Conservation (phyloP, 2,888 invertebrate genomes). For the Pseudococcus viburni region DNA sequence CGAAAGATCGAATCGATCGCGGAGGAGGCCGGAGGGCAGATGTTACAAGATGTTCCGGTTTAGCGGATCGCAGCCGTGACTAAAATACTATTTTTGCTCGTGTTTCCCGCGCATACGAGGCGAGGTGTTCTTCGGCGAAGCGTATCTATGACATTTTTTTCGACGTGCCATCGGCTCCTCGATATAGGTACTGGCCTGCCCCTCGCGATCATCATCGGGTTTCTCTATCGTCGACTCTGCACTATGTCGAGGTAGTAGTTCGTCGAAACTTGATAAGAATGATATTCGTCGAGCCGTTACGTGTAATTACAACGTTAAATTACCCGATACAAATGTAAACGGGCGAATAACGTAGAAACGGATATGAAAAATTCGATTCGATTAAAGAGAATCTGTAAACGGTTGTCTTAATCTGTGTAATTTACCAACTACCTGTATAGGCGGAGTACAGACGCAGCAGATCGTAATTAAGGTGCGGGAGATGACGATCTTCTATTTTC, state of each 20-base stretch:
- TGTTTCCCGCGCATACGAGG: background rate
- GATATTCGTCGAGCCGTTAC: conserved; percentile 49
- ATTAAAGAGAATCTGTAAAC: background rate
- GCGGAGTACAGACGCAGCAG: background rate
- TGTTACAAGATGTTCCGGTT: conserved; percentile 4
- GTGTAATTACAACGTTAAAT: conserved; percentile 37
- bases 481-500: background rate
- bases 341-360: background rate
- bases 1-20: background rate
- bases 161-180: background rate
- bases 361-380: background rate
- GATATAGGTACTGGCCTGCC: background rate
- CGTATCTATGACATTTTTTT: background rate
- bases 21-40: background rate
- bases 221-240: too few species aligned
- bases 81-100: background rate
- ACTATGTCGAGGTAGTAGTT: too few species aligned
- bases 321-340: background rate
- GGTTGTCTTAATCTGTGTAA: background rate
- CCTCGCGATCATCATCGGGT: background rate
- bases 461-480: background rate
- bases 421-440: background rate
- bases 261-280: conserved; percentile 47
- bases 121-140: background rate
- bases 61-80: background rate